A percentile compares a stretch with the other conserved stretches of the same genome.
Evolutionary conservation across 2,113 vertebrate genomes (phyloP).

Genomic region (Craseonycteris thonglongyai): DNA sequence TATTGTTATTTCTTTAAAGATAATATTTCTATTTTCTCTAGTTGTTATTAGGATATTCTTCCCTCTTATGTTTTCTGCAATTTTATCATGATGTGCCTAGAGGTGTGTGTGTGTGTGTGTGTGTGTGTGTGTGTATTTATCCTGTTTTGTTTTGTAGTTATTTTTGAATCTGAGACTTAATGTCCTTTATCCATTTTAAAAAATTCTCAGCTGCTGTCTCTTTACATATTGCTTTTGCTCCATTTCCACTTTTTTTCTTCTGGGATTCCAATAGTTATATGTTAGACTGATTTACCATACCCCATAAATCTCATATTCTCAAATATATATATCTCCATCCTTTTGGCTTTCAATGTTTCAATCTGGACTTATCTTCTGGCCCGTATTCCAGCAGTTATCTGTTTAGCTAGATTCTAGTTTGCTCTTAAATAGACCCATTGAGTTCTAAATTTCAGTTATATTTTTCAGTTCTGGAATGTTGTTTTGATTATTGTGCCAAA

Average conservation of each 20-base stretch:
- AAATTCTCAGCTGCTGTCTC: neutral
- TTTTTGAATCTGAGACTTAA: too few relatives aligned
- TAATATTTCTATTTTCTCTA: too few relatives aligned
- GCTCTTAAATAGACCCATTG: neutral
- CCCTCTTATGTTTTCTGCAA: too few relatives aligned
- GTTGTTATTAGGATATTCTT: too few relatives aligned
- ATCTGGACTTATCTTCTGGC: neutral
- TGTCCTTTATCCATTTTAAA: neutral
- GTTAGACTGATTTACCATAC: neutral
- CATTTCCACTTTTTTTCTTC: neutral
- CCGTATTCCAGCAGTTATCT: neutral
- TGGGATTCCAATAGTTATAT: neutral
- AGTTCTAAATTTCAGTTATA: slow-evolving; percentile 16
- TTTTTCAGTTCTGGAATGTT: neutral
- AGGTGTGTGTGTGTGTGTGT: too few relatives aligned
- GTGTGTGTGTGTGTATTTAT: too few relatives aligned
- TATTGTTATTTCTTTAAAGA: too few relatives aligned
- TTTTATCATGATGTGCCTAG: too few relatives aligned
- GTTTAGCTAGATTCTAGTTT: slow-evolving; percentile 5
- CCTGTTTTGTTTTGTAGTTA: too few relatives aligned
- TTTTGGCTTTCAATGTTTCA: neutral
- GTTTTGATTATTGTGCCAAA: slow-evolving; percentile 15
- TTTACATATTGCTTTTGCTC: neutral
- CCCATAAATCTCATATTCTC: neutral
- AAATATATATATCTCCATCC: neutral